Base-by-base conservation (phyloP, 1,140 invertebrate genomes). In the Carposina sasakii region DNA sequence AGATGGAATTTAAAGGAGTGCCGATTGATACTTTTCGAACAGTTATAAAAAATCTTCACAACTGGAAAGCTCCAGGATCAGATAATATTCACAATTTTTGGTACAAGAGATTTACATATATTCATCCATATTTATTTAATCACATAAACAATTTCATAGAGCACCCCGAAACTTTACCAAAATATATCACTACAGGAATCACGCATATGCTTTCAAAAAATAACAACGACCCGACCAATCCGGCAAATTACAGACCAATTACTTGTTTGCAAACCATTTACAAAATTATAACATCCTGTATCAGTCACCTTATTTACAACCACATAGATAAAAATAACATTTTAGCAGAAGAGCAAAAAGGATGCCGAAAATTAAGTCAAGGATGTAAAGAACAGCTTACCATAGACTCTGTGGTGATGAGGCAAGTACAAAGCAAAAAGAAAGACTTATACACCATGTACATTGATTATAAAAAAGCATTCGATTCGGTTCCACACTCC, bases 181-280 rank as follows among this genome's bases (percentile, higher is more conserved):
- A 15, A 19, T 46, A 24, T 17, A 34, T 46, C 17, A 36, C 44
- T 2, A 12, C 34, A 46, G 44, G 44, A n/a, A 36, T 16, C 6
- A 46, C 44, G 6, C 24, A 36, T 17, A 36, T 46, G 33, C 12
- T 36, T 12, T 21, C 31, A 1, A 46, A 46, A 36, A 33, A 46
- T 19, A 46, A 26, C 15, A n/a, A n/a, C n/a, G 44, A 46, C 20
- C 22, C 1, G n/a, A 2, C 1, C 22, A 46, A 46, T 12, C 44
- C 44, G n/a, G 44, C 44, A n/a, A 46, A 46, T 26, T 46, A 46
- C 13, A n/a, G 44, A 5, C 44, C 44, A 1, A 46, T 46, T 10
- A 46, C 31, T 20, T 46, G 44, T 16, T 12, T 46, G 8, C 44
- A 34, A 15, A 46, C 19, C 13, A 34, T 46, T 13, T 46, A 46